phyloP scores from a whole-genome alignment of 2,113 vertebrate species.

The Dromiciops gliroides region DNA sequence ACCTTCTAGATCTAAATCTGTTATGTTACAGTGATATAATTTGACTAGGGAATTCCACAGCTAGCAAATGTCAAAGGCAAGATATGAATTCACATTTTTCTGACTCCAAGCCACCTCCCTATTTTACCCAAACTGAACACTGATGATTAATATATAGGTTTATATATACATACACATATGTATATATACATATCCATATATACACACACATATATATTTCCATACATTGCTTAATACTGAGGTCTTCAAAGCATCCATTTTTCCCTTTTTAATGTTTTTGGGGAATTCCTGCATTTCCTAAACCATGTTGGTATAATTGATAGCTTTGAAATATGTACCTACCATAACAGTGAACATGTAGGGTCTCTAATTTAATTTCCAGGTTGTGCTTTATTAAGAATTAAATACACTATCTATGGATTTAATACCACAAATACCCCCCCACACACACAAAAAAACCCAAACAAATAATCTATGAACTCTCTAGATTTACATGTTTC shows the following conservation, averaged over 20 bases:
- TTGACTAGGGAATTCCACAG: background rate
- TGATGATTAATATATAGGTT: background rate
- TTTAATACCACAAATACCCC: background rate
- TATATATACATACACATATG: background rate
- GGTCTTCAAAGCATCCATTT: background rate
- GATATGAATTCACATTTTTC: background rate
- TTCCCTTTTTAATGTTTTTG: background rate
- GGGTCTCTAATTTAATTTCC: background rate
- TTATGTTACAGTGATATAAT: background rate
- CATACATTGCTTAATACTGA: background rate
- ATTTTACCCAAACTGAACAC: background rate
- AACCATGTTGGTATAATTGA: background rate
- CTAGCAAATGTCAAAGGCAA: background rate
- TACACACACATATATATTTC: background rate
- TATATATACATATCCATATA: background rate
- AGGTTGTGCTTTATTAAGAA: background rate
- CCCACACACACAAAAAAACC: background rate
- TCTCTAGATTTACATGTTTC: background rate
- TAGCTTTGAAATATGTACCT: background rate
- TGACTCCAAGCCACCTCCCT: background rate
- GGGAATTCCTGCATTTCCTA: background rate
- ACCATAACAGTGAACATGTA: background rate
- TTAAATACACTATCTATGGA: background rate
- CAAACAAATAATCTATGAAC: background rate
- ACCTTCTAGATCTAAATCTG: background rate